Base-by-base conservation (phyloP, 2,113 vertebrate species). In the Serilophus lunatus region DNA sequence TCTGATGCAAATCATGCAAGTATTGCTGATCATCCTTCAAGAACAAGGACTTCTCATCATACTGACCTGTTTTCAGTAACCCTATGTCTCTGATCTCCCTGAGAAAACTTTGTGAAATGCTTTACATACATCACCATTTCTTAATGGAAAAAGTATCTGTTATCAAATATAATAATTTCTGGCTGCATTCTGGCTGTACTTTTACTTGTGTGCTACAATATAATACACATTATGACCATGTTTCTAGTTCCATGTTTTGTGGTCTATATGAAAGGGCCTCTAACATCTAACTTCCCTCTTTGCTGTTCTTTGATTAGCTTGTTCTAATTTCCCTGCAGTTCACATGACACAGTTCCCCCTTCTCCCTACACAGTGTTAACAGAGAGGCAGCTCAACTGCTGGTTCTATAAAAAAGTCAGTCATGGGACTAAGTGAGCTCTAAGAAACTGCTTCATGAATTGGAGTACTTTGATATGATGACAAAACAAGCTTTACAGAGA, bases 381-480 rank as follows among this genome's bases (percentile, higher is more conserved):
- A 90, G 38, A 16, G 38, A 83, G 29, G 90, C 47, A 90, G 59
- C 44, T 82, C 0, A 0, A 40, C 66, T 95, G 76, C 79, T 79
- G 22, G 33, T 91, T 95, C 87, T 92, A 26, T 92, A 47, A 86
- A 92, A 76, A 77, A 77, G 38, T 74, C 66, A 85, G 92, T 42
- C 71, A 49, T 8, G 60, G 82, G 87, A 86, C 33, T 74, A 76
- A 61, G 54, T 51, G 70, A 91, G 64, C 66, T 92, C 63, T 63
- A 44, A 81, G 63, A 97, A 96, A 70, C 35, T 70, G 79, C 15
- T 85, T 83, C 54, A 90, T 49, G 86, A 91, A 93, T 92, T 64
- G 86, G 71, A 92, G 88, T 88, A 51, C 87, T 95, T 95, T 94
- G 92, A 91, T 92, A 91, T 82, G 78, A 50, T 74, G 96, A 95